phyloP scores from a whole-genome alignment of 2,113 vertebrate species.

The Malurus elegans region DNA sequence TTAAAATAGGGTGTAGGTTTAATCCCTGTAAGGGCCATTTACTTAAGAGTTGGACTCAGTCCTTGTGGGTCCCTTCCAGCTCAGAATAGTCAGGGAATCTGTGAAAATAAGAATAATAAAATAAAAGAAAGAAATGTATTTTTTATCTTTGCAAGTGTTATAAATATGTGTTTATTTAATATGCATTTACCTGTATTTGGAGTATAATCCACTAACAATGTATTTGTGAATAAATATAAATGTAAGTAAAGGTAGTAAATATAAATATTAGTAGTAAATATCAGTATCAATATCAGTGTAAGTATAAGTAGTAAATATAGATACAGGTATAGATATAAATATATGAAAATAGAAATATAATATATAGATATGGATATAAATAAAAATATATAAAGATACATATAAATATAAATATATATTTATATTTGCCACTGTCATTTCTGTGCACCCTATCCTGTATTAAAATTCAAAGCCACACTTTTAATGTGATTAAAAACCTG shows the following conservation, averaged over 20 bases:
- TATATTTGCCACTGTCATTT: background rate
- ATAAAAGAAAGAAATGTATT: background rate
- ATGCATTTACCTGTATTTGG: background rate
- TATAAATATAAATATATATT: background rate
- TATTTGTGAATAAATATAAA: background rate
- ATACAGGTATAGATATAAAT: too few relatives aligned
- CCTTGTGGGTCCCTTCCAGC: background rate
- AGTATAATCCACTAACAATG: background rate
- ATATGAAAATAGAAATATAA: too few relatives aligned
- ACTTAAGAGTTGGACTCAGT: background rate
- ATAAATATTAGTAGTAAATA: too few relatives aligned
- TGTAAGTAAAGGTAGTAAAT: too few relatives aligned
- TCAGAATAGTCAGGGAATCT: background rate
- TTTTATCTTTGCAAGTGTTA: background rate
- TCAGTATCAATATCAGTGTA: too few relatives aligned
- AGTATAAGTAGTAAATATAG: too few relatives aligned
- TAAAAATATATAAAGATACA: too few relatives aligned
- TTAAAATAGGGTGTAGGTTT: background rate
- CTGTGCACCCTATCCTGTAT: background rate
- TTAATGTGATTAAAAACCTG: background rate
- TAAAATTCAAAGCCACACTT: background rate
- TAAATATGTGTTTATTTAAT: background rate
- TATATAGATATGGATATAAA: too few relatives aligned
- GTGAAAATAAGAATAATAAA: background rate
- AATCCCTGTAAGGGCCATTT: background rate